Percentiles rank a stretch among this genome's conserved stretches.
Conservation (phyloP, 2,888 invertebrate genomes). For the Adelphocoris suturalis region DNA sequence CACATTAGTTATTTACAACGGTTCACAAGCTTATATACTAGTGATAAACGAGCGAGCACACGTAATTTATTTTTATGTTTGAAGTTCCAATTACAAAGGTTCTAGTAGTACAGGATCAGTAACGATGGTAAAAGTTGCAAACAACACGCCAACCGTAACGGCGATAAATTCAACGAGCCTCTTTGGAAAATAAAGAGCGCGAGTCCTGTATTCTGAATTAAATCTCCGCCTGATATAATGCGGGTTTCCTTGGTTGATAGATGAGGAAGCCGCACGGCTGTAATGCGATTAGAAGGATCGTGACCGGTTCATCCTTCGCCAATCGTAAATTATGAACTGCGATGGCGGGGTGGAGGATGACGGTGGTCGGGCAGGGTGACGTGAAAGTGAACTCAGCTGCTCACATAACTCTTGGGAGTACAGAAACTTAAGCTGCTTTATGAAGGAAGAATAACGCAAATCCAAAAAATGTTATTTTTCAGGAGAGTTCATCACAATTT, state of each 20-base stretch:
- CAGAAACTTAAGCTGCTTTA: not conserved
- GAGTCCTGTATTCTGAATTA: conserved; percentile 28
- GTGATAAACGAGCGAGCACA: conserved; percentile 4
- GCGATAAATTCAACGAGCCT: not conserved
- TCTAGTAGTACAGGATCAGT: conserved; percentile 3
- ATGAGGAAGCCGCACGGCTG: conserved; percentile 17
- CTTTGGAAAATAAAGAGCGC: conserved; percentile 27
- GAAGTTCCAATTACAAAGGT: conserved; percentile 22
- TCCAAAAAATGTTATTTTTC: no score
- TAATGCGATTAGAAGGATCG: conserved; percentile 39
- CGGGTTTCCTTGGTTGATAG: conserved; percentile 12
- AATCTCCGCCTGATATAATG: conserved; percentile 14
- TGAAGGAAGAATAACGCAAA: no score
- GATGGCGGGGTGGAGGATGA: no score
- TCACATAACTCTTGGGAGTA: not conserved
- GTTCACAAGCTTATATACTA: not conserved
- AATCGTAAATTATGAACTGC: conserved; percentile 2
- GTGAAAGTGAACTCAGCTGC: not conserved
- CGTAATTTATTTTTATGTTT: conserved; percentile 28
- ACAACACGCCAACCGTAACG: conserved; percentile 33
- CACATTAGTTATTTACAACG: not conserved
- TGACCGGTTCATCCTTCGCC: conserved; percentile 36
- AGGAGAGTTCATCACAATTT: no score
- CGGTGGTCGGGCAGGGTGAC: not conserved
- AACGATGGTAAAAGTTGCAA: conserved; percentile 32